A percentile compares a stretch with the other conserved stretches of the same genome.
These are phyloP conservation scores for Gadopsis bispinosus DNA, from an alignment of 2,797 vertebrate genomes.

Conservation along the genomic window DNA sequence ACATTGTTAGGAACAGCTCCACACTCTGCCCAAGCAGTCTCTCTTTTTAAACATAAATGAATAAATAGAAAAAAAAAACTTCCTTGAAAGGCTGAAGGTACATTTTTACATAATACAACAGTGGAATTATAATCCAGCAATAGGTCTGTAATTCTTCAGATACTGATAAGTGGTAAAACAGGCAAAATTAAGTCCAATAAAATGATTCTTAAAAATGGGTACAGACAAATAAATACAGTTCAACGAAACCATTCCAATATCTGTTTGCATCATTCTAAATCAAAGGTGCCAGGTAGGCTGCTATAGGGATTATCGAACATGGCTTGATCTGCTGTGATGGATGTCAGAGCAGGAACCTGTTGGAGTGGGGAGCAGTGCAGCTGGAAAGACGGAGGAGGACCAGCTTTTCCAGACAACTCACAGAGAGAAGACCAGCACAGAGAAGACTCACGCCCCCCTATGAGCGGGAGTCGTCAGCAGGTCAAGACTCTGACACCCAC, in stretches of 20 bases:
- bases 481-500: not conserved
- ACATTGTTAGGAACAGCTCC: not conserved
- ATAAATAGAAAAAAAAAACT: not conserved
- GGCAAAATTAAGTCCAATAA: too few species aligned
- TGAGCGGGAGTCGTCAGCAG: too few species aligned
- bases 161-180: not conserved
- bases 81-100: not conserved
- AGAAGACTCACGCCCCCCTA: not conserved
- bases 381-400: slow-evolving; percentile 1
- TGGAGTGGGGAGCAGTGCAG: not conserved
- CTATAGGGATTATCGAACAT: not conserved
- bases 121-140: not conserved
- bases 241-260: too few species aligned
- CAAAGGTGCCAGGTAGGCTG: too few species aligned
- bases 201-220: not conserved
- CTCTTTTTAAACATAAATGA: not conserved
- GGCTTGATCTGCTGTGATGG: slow-evolving; percentile 33
- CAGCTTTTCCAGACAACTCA: too few species aligned
- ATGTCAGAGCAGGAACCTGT: slow-evolving; percentile 20
- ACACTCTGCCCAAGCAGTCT: not conserved
- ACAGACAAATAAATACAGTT: too few species aligned
- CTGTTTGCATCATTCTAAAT: too few species aligned
- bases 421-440: not conserved
- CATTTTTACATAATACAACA: not conserved
- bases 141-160: not conserved